Conservation (phyloP, 2,888 invertebrate genomes). For the Penaeus monodon region DNA sequence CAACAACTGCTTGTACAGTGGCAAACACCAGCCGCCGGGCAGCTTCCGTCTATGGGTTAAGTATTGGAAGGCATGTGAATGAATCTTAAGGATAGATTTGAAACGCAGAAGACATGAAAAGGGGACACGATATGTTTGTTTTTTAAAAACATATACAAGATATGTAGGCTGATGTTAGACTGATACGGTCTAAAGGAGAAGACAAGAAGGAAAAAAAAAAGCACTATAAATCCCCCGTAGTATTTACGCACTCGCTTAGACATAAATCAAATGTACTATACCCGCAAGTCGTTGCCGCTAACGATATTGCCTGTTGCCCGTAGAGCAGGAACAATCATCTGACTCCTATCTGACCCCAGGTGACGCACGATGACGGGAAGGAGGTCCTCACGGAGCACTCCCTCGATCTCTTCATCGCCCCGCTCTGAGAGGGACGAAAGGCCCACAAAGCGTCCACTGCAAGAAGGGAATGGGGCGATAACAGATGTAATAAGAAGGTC, state of each 20-base stretch:
- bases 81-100: too few species aligned
- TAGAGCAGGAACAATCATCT: slow-evolving; percentile 70
- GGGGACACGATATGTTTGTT: too few species aligned
- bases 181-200: too few species aligned
- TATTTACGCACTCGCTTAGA: too few species aligned
- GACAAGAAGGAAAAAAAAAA: too few species aligned
- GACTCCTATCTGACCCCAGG: slow-evolving; percentile 23
- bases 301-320: slow-evolving; percentile 72
- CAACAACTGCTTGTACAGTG: slow-evolving; percentile 68
- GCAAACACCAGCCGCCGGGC: slow-evolving; percentile 69
- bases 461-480: neutral
- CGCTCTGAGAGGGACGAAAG: slow-evolving; percentile 31
- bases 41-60: slow-evolving; percentile 63
- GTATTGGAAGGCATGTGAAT: too few species aligned
- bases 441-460: slow-evolving; percentile 56
- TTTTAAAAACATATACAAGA: too few species aligned
- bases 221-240: too few species aligned
- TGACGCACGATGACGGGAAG: slow-evolving; percentile 24
- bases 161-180: too few species aligned
- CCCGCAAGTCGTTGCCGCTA: slow-evolving; percentile 70
- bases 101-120: too few species aligned
- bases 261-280: neutral
- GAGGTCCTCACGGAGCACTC: slow-evolving; percentile 21
- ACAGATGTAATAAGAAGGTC: too few species aligned
- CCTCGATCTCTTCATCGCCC: slow-evolving; percentile 31